phyloP scores from a whole-genome alignment of 2,113 vertebrate genomes.

The Eptatretus burgeri region DNA sequence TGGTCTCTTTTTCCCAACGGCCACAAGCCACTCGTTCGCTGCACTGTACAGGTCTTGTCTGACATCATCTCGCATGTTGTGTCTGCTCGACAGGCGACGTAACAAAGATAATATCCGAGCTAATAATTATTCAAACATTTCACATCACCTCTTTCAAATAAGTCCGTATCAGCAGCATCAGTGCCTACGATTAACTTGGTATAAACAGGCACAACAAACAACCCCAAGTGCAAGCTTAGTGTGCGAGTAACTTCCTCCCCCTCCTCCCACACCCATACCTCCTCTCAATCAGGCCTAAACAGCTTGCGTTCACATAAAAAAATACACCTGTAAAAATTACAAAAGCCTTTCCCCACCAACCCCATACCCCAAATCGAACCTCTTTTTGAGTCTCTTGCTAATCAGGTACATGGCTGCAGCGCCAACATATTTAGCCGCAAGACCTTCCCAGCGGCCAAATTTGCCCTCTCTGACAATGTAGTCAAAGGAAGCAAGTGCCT shows the following conservation, averaged over 20 bases:
- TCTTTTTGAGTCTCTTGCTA: conserved; percentile 51
- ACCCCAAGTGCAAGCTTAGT: not conserved
- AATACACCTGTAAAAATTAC: not conserved
- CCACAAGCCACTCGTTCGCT: conserved; percentile 47
- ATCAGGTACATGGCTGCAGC: conserved; percentile 66
- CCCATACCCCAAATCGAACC: conserved; percentile 18
- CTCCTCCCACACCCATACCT: no score
- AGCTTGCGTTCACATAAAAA: not conserved
- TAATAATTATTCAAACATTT: no score
- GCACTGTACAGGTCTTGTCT: conserved; percentile 63
- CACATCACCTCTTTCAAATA: no score
- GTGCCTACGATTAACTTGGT: not conserved
- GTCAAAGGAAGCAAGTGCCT: conserved; percentile 67
- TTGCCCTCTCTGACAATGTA: conserved; percentile 88
- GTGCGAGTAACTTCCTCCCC: no score
- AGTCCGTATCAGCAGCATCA: no score
- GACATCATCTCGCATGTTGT: conserved; percentile 50
- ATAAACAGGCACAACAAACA: not conserved
- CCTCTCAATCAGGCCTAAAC: not conserved
- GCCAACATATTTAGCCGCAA: conserved; percentile 64
- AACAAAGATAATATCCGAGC: no score
- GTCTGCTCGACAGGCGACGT: conserved; percentile 16
- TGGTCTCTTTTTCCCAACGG: conserved; percentile 41
- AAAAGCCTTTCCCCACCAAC: no score
- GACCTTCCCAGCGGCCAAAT: conserved; percentile 42